These are phyloP conservation scores for Myotis findleyi DNA, from an alignment of 2,797 vertebrate species.

Conservation along the genomic window DNA sequence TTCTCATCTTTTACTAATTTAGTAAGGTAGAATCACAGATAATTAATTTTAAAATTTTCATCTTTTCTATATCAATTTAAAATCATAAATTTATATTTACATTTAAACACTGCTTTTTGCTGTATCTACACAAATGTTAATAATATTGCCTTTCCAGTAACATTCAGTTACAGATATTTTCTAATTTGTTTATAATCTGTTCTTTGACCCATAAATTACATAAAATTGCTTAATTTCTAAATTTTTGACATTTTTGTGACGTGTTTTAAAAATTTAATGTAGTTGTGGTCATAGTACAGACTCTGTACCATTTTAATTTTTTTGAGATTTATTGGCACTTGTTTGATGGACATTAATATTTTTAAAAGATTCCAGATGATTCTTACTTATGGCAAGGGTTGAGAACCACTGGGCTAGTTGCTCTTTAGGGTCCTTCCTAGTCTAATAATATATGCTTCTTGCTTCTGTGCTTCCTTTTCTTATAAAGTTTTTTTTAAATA, in stretches of 20 bases:
- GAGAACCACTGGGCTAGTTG: neutral
- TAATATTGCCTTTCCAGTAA: neutral
- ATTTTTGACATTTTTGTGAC: neutral
- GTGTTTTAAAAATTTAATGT: neutral
- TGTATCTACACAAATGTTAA: neutral
- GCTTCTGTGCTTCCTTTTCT: neutral
- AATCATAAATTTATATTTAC: neutral
- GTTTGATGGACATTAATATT: neutral
- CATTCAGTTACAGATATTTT: neutral
- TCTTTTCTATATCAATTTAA: neutral
- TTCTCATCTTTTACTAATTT: conserved; percentile 30
- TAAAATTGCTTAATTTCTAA: neutral
- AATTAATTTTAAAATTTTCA: neutral
- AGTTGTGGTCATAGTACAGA: neutral
- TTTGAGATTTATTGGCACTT: neutral
- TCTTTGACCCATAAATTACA: neutral
- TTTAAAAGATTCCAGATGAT: neutral
- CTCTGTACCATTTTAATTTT: neutral
- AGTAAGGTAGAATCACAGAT: neutral
- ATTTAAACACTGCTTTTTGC: neutral
- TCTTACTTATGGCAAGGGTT: neutral
- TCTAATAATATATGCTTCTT: neutral
- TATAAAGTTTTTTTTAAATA: neutral
- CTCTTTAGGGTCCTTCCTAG: neutral
- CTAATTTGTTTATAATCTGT: neutral